Evolutionary conservation across 2,888 invertebrate species (phyloP), one percentile per base, ranked within the genome.

Genomic region (Zeuzera pyrina): DNA sequence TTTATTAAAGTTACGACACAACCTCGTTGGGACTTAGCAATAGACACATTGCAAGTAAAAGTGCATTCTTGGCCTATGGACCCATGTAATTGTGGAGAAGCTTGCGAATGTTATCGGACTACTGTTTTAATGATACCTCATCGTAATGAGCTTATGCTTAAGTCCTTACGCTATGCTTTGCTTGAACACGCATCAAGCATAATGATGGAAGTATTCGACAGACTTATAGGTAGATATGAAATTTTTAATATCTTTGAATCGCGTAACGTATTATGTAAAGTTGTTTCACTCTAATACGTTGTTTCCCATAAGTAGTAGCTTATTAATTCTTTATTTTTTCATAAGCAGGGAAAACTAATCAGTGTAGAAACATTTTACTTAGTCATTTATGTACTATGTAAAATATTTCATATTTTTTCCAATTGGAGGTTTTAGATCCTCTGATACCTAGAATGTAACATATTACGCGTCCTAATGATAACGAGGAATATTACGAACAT

Each of bases 61-160:
- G 52, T 78, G 2, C 48, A 57, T 4, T 48, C 51, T 3, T 79
- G 77, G 79, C 79, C 81, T 1, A 43, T 72, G 38, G 64, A 70
- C 31, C 72, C 76, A 2, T 78, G 78, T 44, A 70, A 60, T 38
- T 79, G 81, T 35, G 79, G 77, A 1, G 77, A 77, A 39, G 42
- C 62, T 5, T 79, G 79, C 40, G 77, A 77, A 42, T 83, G 81
- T 43, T 77, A 74, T 38, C 58, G 77, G 37, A 74, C 71, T 4
- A 62, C 69, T 7, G 47, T 66, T 7, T 38, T 83, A 3, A 57
- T 52, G 48, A 59, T 83, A 37, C 79, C 79, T 2, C 73, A 79
- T 49, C 57, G 63, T n/a, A 81, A 78, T 37, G 76, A 79, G 1
- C 47, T 74, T 8, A 76, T 76, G 74, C 29, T 76, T 1, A 76